Conservation (phyloP, 2,797 vertebrate species). For the Streptopelia turtur region DNA sequence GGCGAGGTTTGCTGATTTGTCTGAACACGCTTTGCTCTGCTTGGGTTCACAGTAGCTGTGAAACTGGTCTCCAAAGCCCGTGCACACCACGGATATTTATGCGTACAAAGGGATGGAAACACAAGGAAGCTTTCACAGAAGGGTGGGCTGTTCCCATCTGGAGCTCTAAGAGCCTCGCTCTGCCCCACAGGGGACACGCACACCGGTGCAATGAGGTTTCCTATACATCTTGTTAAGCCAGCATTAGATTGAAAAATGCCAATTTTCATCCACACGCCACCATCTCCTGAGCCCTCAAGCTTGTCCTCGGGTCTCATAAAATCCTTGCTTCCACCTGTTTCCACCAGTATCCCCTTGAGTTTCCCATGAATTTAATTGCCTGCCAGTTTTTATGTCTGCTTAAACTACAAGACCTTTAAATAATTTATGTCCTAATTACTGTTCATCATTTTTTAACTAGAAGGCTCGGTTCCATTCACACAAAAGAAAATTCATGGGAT, state of each 20-base stretch:
- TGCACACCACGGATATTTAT: background rate
- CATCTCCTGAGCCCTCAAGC: constrained; percentile 50
- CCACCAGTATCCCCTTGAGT: constrained; percentile 46
- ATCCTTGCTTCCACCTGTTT: constrained; percentile 63
- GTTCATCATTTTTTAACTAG: constrained; percentile 76
- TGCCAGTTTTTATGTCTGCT: constrained; percentile 57
- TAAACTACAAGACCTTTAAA: constrained; percentile 66
- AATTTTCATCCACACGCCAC: constrained; percentile 22
- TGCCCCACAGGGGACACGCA: constrained; percentile 16
- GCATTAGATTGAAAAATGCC: constrained; percentile 56
- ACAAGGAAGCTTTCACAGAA: background rate
- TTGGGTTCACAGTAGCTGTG: background rate
- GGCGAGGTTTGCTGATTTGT: background rate
- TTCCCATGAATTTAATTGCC: constrained; percentile 67
- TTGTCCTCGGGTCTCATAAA: constrained; percentile 52
- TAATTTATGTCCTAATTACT: constrained; percentile 81
- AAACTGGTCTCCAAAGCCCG: background rate
- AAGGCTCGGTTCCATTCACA: constrained; percentile 63
- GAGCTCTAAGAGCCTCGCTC: background rate
- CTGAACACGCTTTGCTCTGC: background rate
- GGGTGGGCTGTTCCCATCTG: constrained; percentile 14
- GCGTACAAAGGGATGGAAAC: background rate
- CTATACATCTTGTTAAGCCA: constrained; percentile 57
- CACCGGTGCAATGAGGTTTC: constrained; percentile 33
- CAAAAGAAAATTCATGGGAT: constrained; percentile 39